These are phyloP conservation scores for Telenomus remus DNA, from an alignment of 1,140 invertebrate genomes.

Conservation along the genomic window DNA sequence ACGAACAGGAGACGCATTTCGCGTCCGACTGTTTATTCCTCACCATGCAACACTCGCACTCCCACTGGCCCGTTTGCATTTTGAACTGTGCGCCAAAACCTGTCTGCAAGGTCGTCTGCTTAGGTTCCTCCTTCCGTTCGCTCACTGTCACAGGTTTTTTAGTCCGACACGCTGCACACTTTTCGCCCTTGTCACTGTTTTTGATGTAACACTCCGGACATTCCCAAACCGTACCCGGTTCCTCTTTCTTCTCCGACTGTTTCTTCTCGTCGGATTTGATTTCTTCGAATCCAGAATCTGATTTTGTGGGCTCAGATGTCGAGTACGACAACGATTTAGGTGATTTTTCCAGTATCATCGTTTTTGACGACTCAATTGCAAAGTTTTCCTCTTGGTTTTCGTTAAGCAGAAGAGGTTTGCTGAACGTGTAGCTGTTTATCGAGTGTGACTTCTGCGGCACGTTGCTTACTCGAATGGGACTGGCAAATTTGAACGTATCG, in stretches of 20 bases:
- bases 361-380: constrained; percentile 35
- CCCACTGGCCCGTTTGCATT: constrained; percentile 77
- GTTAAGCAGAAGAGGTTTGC: constrained; percentile 70
- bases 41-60: constrained; percentile 81
- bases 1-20: constrained; percentile 81
- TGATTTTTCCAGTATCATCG: constrained; percentile 62
- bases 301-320: constrained; percentile 62
- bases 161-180: constrained; percentile 18
- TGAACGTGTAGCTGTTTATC: constrained; percentile 77
- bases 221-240: constrained; percentile 32
- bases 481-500: constrained; percentile 69
- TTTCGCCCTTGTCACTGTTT: constrained; percentile 26
- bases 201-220: constrained; percentile 38
- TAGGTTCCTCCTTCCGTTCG: constrained; percentile 11
- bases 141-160: constrained; percentile 22
- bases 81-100: constrained; percentile 78
- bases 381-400: constrained; percentile 44
- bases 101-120: neutral
- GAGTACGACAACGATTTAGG: constrained; percentile 63
- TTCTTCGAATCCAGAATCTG: constrained; percentile 22
- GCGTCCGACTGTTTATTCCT: constrained; percentile 77
- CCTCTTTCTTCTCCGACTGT: constrained; percentile 23
- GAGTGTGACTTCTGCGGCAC: constrained; percentile 63
- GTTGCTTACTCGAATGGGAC: constrained; percentile 67
- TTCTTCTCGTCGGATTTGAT: constrained; percentile 45